Base-by-base conservation (phyloP, 2,113 vertebrate species). In the Scolopax mira region DNA sequence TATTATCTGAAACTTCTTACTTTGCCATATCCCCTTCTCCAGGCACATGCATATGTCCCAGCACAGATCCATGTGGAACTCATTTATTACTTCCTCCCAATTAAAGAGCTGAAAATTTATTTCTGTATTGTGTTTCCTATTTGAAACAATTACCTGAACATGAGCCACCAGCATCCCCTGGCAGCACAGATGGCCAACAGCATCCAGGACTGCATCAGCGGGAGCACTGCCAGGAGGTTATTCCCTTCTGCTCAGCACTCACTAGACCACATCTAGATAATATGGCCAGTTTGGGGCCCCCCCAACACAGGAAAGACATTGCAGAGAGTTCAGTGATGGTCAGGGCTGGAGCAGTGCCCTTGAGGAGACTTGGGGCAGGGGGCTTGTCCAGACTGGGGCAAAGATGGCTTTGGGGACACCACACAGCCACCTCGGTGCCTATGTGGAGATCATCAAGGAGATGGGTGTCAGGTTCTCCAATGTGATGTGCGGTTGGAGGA, bases 11-110 rank as follows among this genome's bases (percentile, higher is more conserved):
- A 87, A 79, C 17, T 15, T 46, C 30, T 64, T 67, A 51, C 22
- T 52, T 93, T 89, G n/a, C 17, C 28, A 37, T 31, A 62, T 28
- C 58, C 24, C 46, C 31, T 78, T 91, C 51, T 79, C 41, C 13
- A 33, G 48, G n/a, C 1, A 0, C 22, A 18, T 6, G 18, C 9
- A 49, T 1, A 2, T 10, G 9, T 81, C 46, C 46, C 42, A 75
- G 28, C 33, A 85, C 19, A 79, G 28, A 49, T n/a, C 27, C 42
- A 33, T 16, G 25, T 9, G 58, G 37, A 91, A 42, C 17, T 90
- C 27, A 48, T 19, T 92, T 35, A 39, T 1, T 1, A 65, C 37
- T 65, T 84, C 35, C 27, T 69, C 13, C 10, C 28, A 67, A 23
- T 48, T 44, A 70, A 35, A 52, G 13, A 77, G 13, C 24, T 37